Base-by-base conservation (phyloP, 2,888 invertebrate species). In the Drymonia ruficornis region DNA sequence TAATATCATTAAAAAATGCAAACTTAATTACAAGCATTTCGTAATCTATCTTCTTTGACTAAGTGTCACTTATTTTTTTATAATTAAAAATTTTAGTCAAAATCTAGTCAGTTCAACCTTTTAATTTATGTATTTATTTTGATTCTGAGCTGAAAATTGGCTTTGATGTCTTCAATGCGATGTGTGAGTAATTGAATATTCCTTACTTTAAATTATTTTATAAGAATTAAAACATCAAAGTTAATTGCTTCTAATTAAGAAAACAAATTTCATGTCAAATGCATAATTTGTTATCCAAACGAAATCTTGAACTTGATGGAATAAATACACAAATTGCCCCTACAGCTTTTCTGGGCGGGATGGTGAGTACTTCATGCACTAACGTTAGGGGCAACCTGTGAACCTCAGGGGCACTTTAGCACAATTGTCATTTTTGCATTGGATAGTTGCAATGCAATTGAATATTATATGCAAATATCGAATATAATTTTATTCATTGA, bases 201-300 rank as follows among this genome's bases (percentile, higher is more conserved):
- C 2, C 16, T 40, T 16, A 8, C 2, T n/a, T 40, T 16, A 8
- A 1, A 3, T 40, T 16, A 15, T 9, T 36, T 13, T 3, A 13
- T 2, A 23, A 29, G 7, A 7, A 40, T 16, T 16, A 40, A 15
- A 6, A n/a, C 16, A 15, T 40, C 40, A 40, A 36, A 16, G 40
- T 11, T 40, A 40, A 40, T 40, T 40, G 40, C 16, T 40, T 40
- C n/a, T 38, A 38, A n/a, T 38, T n/a, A n/a, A 38, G 38, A 38
- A 38, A 38, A 13, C n/a, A 36, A 13, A n/a, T 38, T 38, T 38
- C 13, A 38, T 34, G 34, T 34, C 34, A 12, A 34, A 34, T 34
- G 13, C 34, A 34, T 23, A 23, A 23, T 23, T 23, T 23, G 23
- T 23, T 23, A 23, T 23, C 23, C 23, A 23, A 23, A 23, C 23